Evolutionary conservation across 1,140 invertebrate species (phyloP), one percentile per base, ranked within the genome.

Genomic region (Ganaspis sp.): DNA sequence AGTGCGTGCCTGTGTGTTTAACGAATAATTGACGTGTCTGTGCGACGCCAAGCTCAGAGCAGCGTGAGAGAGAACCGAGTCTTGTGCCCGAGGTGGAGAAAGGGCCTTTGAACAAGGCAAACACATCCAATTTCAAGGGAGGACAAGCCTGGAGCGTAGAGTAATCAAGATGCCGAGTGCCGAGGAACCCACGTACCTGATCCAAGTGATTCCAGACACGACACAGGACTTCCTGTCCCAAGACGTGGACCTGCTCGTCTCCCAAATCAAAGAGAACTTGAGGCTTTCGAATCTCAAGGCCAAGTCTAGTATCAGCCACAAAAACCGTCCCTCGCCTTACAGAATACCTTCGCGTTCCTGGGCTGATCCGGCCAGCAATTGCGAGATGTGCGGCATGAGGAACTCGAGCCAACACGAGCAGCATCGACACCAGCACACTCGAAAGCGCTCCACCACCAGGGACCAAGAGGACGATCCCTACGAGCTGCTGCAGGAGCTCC

Each of bases 181-280:
- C 29, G 88, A 91, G 49, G 90, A 91, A 72, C 87, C 90, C 34
- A 90, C 88, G 21, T 91, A 90, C 72, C 79, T 91, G 72, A 88
- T 91, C 82, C 87, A 90, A 74, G 88, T 91, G 45, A 87, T 90
- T 85, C 90, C 90, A 34, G 86, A 89, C 71, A 85, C 87, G 69
- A 86, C 86, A 45, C 90, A 91, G 81, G 90, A 92, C 49, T 93
- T 92, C 79, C 82, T 92, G 19, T 87, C 92, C 1, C 87, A 88
- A 72, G 93, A 94, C 84, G 93, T 95, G 70, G 94, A 95, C 81
- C 92, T 94, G 21, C 90, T 95, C 42, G 94, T 95, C 23, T 92
- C 93, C 23, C 93, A 94, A 86, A 95, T 95, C 69, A 95, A 94
- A 83, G 93, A 95, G 83, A 95, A 95, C 80, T 87, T 95, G 15